phyloP scores from a whole-genome alignment of 2,888 invertebrate genomes.

The Pilophorus perplexus region DNA sequence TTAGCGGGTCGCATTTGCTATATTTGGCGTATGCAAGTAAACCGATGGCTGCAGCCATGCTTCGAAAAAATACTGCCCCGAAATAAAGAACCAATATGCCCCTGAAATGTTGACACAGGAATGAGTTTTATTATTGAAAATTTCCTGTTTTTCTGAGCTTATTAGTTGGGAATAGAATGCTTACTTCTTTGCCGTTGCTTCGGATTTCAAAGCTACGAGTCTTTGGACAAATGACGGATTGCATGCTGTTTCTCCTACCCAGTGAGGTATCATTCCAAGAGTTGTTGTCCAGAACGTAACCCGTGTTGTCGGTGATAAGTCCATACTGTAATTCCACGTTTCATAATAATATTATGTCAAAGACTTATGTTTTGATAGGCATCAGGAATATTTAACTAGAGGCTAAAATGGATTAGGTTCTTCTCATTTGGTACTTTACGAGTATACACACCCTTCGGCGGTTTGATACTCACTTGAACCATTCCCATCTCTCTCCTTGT shows the following conservation, averaged over 20 bases:
- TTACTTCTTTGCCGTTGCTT: constrained; percentile 58
- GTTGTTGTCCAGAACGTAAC: constrained; percentile 78
- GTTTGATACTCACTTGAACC: constrained; percentile 63
- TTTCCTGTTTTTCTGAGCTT: too few relatives aligned
- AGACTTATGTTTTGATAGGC: too few relatives aligned
- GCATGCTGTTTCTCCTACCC: constrained; percentile 58
- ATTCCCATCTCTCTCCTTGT: constrained; percentile 64
- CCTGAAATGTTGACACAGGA: too few relatives aligned
- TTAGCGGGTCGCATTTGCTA: background rate
- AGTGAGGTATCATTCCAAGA: constrained; percentile 62
- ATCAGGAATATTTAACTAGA: too few relatives aligned
- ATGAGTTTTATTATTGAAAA: too few relatives aligned
- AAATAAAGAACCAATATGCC: background rate
- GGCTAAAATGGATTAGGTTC: too few relatives aligned
- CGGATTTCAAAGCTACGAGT: constrained; percentile 60
- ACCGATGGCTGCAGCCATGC: background rate
- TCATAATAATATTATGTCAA: too few relatives aligned
- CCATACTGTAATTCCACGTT: constrained; percentile 45
- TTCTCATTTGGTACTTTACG: too few relatives aligned
- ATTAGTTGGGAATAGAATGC: too few relatives aligned
- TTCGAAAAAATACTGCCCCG: constrained; percentile 5
- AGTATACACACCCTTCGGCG: too few relatives aligned
- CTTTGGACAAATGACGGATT: constrained; percentile 62
- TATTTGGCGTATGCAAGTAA: constrained; percentile 5
- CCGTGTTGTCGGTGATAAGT: constrained; percentile 51